A percentile compares a stretch with the other conserved stretches of the same genome.
Evolutionary conservation across 2,113 vertebrate species (phyloP).

Genomic region (Larimichthys crocea): DNA sequence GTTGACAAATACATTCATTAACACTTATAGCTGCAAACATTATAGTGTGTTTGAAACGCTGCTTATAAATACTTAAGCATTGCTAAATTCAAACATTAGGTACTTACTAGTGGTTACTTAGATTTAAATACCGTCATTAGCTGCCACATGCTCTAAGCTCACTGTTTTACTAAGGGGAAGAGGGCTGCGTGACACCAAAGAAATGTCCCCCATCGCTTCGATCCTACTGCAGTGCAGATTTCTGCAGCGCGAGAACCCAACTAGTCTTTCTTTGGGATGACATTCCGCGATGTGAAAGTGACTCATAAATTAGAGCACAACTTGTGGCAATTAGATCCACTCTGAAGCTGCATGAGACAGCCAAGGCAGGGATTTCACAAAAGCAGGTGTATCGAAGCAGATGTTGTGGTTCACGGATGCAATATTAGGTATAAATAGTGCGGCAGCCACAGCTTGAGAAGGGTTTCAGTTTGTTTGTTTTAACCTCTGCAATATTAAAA

Average conservation of each 20-base stretch:
- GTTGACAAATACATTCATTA: not conserved
- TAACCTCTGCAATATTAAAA: conserved; percentile 44
- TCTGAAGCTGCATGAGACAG: conserved; percentile 6
- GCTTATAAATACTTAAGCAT: too few species aligned
- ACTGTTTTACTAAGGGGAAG: not conserved
- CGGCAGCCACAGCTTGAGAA: conserved; percentile 38
- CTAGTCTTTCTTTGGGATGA: not conserved
- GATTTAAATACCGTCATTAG: too few species aligned
- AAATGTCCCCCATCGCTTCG: not conserved
- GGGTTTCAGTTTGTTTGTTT: conserved; percentile 34
- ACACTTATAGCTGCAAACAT: not conserved
- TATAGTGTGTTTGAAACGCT: not conserved
- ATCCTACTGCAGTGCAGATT: conserved; percentile 22
- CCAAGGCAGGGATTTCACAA: conserved; percentile 17
- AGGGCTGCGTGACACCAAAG: not conserved
- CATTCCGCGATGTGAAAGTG: conserved; percentile 4
- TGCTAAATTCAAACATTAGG: too few species aligned
- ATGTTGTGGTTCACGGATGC: conserved; percentile 28
- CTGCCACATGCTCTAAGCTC: not conserved
- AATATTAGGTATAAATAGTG: conserved; percentile 51
- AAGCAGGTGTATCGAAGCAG: conserved; percentile 35
- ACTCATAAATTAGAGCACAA: conserved; percentile 24
- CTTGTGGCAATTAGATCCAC: conserved; percentile 7
- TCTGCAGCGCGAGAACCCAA: not conserved
- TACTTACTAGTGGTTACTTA: not conserved